Base-by-base conservation (phyloP, 2,888 invertebrate species). In the Epistrophe eligans region DNA sequence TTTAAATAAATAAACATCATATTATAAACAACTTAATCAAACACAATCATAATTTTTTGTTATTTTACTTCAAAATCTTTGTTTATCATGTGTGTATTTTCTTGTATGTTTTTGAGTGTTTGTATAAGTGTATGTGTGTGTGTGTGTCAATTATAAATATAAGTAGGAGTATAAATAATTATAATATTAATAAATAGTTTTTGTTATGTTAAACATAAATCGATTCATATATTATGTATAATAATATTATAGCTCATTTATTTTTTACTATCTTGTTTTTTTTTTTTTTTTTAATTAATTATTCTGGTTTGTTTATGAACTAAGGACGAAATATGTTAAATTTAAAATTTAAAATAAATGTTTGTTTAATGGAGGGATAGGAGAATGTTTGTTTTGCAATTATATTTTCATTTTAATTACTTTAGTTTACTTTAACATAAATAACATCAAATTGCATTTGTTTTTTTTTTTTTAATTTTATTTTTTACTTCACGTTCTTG, bases 1-100 rank as follows among this genome's bases (percentile, higher is more conserved):
- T 90, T 88, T 90, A 88, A 90, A 89, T 89, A 90, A 90, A 89
- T 90, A 90, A 90, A 90, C 90, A 90, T 89, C 89, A 90, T 90
- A 89, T 89, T 62, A 89, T 89, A 89, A 89, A 90, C 90, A 90
- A 91, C 91, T 90, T 90, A 85, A 89, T 90, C 89, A 91, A 90
- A 90, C 90, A 90, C 90, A 90, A 88, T 88, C 84, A 74, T 84
- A 48, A 50, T 67, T 76, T n/a, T 24, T 38, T 8, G 50, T 73
- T 67, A 48, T 77, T 70, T 84, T 90, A 88, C 79, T 85, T 71
- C 72, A 77, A 88, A 66, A 89, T 73, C 58, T 60, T 74, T 62
- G 64, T 71, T 79, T 73, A 55, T 52, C 60, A 58, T 57, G 74
- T 52, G 76, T 76, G 48, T 62, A 70, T 57, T 71, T 40, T 77